Evolutionary conservation across 2,113 vertebrate genomes (phyloP).

Genomic region (Sinocyclocheilus maitianheensis): DNA sequence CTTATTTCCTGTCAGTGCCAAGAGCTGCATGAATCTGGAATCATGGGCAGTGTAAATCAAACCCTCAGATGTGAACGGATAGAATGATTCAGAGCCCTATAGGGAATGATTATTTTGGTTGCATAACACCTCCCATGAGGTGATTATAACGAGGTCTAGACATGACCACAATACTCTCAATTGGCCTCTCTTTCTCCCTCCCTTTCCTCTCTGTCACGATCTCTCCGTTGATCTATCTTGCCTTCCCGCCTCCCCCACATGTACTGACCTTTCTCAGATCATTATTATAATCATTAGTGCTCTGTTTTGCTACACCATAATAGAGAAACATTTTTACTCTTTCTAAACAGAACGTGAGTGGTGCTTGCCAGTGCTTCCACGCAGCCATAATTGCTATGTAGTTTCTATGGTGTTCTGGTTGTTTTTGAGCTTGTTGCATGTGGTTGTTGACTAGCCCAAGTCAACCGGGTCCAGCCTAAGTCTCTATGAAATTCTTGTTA

Average conservation of each 20-base stretch:
- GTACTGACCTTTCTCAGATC: constrained; percentile 21
- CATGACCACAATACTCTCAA: constrained; percentile 25
- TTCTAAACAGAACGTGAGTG: not conserved
- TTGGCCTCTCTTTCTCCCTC: constrained; percentile 15
- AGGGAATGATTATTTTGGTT: constrained; percentile 50
- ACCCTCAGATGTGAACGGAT: constrained; percentile 45
- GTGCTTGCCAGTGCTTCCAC: constrained; percentile 6
- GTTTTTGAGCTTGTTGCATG: not conserved
- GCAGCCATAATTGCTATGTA: not conserved
- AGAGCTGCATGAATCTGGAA: constrained; percentile 23
- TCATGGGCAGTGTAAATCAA: constrained; percentile 40
- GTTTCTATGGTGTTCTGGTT: not conserved
- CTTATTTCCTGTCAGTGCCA: not conserved
- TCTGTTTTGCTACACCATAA: constrained; percentile 4
- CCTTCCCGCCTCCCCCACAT: not conserved
- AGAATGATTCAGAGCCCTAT: constrained; percentile 52
- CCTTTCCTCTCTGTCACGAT: constrained; percentile 13
- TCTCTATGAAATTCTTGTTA: not conserved
- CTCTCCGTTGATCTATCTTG: constrained; percentile 38
- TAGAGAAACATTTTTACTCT: not conserved
- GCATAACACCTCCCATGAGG: constrained; percentile 47
- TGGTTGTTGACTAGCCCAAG: not conserved
- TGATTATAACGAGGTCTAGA: constrained; percentile 49
- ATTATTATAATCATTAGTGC: constrained; percentile 17
- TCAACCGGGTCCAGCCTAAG: not conserved